Conservation (phyloP, 2,113 vertebrate genomes). For the Syngnathus typhle region DNA sequence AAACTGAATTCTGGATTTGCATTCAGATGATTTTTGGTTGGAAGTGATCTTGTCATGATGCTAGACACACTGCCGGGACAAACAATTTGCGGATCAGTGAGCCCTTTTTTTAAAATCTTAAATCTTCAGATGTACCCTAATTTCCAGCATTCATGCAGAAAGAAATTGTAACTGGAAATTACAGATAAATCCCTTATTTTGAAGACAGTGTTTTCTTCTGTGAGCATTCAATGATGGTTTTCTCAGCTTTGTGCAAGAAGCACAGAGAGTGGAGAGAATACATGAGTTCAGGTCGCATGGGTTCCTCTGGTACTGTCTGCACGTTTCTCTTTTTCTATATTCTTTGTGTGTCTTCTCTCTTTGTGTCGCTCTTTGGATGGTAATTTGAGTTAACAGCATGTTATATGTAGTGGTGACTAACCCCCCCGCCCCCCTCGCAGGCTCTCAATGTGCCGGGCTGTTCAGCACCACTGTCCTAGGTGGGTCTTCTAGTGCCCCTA, state of each 20-base stretch:
- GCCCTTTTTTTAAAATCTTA: background rate
- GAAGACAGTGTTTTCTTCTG: background rate
- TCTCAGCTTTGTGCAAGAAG: background rate
- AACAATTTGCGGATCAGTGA: background rate
- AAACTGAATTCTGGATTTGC: background rate
- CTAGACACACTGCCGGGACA: background rate
- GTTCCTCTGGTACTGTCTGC: slow-evolving; percentile 23
- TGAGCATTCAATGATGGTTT: background rate
- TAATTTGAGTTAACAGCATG: slow-evolving; percentile 72
- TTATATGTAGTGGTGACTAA: slow-evolving; percentile 77
- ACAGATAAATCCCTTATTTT: background rate
- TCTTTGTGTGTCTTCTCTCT: slow-evolving; percentile 10
- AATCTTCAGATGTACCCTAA: background rate
- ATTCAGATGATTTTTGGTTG: background rate
- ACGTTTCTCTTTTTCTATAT: slow-evolving; percentile 10
- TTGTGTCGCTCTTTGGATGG: slow-evolving; percentile 24
- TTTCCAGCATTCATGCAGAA: slow-evolving; percentile 1
- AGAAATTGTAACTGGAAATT: background rate
- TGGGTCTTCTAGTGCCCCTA: slow-evolving; percentile 98
- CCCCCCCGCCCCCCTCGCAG: slow-evolving; percentile 75
- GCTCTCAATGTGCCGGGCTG: slow-evolving; percentile 96
- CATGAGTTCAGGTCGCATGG: slow-evolving; percentile 14
- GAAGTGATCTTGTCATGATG: background rate
- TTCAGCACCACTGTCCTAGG: slow-evolving; percentile 99
- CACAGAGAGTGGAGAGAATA: background rate